Evolutionary conservation across 2,797 vertebrate species (phyloP), one percentile per base, ranked within the genome.

Genomic region (Heteromormyrus szaboi): DNA sequence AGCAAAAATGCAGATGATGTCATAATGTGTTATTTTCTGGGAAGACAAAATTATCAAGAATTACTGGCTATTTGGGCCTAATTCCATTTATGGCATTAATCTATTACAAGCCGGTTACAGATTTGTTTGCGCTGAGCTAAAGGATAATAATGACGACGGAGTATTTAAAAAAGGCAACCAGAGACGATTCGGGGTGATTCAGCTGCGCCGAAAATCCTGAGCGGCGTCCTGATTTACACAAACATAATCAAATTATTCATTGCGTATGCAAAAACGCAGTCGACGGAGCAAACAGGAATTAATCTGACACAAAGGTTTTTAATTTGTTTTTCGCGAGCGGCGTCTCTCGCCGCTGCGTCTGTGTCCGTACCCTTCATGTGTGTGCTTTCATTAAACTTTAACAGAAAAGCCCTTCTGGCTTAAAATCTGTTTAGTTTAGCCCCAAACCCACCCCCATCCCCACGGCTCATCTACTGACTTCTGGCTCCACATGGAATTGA

Each of bases 361-460:
- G 2, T n/a, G 22, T 46, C 46, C 44, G 87, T 92, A 89, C 89
- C 88, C 92, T 88, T 87, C 89, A 92, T 90, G 93, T 93, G 90
- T 91, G 89, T 91, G 88, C 3, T 89, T 94, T 95, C 91, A 94
- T 93, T 93, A 94, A 92, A 91, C 90, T 93, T 91, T 90, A 93
- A 94, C 83, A 89, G 92, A 93, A 93, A 92, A 94, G 89, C 90
- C 93, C 93, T 95, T 94, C 93, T 95, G 93, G 93, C 92, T 94
- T 90, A 92, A 95, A 94, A 94, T 93, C 92, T 95, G 92, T 95
- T 95, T 94, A 93, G 92, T 93, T 95, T 94, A 91, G 88, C 93
- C 89, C 88, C 56, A 90, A 90, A 87, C 87, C 88, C 87, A 89
- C 85, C 86, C 88, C 85, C 46, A 83, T 89, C 92, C 88, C 91